Evolutionary conservation across 1,140 invertebrate species (phyloP).

Genomic region (Idris sp.): DNA sequence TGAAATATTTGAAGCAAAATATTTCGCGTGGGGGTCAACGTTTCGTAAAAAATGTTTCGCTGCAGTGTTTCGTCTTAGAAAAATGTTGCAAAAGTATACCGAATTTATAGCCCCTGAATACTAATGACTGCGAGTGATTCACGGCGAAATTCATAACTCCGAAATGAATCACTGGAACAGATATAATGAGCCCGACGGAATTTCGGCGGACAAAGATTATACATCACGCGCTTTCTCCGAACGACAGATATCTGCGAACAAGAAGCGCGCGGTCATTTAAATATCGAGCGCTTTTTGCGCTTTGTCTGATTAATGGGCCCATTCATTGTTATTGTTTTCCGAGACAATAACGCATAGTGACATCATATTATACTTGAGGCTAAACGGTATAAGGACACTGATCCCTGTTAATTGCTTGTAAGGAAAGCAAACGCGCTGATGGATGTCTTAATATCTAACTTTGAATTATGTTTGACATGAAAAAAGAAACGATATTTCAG

Average conservation of each 20-base stretch:
- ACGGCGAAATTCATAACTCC: constrained; percentile 51
- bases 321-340: constrained; percentile 52
- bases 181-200: constrained; percentile 54
- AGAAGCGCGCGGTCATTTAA: constrained; percentile 41
- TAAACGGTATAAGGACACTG: constrained; percentile 16
- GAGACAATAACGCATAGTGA: constrained; percentile 48
- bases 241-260: constrained; percentile 31
- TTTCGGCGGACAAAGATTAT: constrained; percentile 44
- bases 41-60: constrained; percentile 35
- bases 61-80: constrained; percentile 47
- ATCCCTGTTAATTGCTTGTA: constrained; percentile 43
- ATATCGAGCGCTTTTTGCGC: constrained; percentile 50
- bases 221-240: constrained; percentile 56
- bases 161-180: constrained; percentile 52
- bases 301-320: constrained; percentile 39
- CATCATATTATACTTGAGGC: constrained; percentile 27
- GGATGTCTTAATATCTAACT: constrained; percentile 38
- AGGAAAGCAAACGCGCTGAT: constrained; percentile 25
- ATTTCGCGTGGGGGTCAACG: too few species aligned
- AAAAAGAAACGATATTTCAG: too few species aligned
- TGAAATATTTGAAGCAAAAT: too few species aligned
- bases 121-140: constrained; percentile 54
- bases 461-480: constrained; percentile 34
- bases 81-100: constrained; percentile 47
- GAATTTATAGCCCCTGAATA: constrained; percentile 49